These are phyloP conservation scores for Melanchra persicariae DNA, from an alignment of 2,888 invertebrate genomes.

Conservation along the genomic window DNA sequence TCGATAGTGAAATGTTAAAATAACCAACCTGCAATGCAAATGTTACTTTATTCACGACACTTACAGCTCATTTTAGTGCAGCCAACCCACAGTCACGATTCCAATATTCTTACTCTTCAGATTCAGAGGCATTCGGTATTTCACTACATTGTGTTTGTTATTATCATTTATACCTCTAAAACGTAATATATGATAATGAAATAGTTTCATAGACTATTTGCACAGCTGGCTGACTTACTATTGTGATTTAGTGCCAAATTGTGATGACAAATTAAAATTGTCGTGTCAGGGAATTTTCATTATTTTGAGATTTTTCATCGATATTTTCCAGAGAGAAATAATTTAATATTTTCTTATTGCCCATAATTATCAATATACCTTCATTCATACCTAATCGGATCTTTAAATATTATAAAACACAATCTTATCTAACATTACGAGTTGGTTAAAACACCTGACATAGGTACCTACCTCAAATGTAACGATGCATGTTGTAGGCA, in stretches of 20 bases:
- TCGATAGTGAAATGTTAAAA: slow-evolving; percentile 86
- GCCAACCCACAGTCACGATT: slow-evolving; percentile 79
- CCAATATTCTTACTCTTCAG: slow-evolving; percentile 82
- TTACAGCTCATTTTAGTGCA: slow-evolving; percentile 76
- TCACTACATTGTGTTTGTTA: slow-evolving; percentile 84
- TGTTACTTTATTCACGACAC: slow-evolving; percentile 74
- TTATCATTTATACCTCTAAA: slow-evolving; percentile 76
- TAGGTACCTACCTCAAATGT: neutral
- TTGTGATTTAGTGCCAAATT: slow-evolving; percentile 48
- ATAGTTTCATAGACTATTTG: slow-evolving; percentile 78
- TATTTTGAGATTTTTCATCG: neutral
- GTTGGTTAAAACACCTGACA: slow-evolving; percentile 13
- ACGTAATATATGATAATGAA: slow-evolving; percentile 77
- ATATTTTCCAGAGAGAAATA: neutral
- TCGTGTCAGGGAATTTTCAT: slow-evolving; percentile 2
- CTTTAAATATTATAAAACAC: slow-evolving; percentile 11
- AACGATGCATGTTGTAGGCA: slow-evolving; percentile 3
- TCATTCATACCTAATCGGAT: slow-evolving; percentile 6
- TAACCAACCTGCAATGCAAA: slow-evolving; percentile 78
- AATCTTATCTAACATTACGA: slow-evolving; percentile 23
- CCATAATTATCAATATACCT: neutral
- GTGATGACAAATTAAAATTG: slow-evolving; percentile 38
- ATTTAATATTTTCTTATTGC: neutral
- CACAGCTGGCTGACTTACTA: slow-evolving; percentile 63
- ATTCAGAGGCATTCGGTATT: slow-evolving; percentile 83